A percentile compares a stretch with the other conserved stretches of the same genome.
These are phyloP conservation scores for Valencia hispanica DNA, from an alignment of 2,797 vertebrate genomes.

Conservation along the genomic window DNA sequence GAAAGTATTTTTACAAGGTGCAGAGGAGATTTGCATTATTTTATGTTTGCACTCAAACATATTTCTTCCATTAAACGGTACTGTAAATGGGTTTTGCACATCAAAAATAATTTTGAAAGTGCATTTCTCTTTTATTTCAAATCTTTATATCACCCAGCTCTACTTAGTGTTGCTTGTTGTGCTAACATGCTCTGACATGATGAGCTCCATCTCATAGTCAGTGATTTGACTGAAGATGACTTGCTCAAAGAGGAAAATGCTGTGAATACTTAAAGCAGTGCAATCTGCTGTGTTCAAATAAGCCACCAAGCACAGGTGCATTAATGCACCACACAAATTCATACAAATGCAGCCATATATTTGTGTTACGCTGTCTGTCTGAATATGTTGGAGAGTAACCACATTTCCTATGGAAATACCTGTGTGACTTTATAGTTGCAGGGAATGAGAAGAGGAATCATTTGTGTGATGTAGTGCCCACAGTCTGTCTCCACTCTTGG, in stretches of 20 bases:
- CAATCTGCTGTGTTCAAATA: not conserved
- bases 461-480: conserved; percentile 54
- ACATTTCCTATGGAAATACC: conserved; percentile 43
- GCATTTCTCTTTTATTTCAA: not conserved
- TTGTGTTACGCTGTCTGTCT: conserved; percentile 15
- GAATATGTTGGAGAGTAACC: conserved; percentile 41
- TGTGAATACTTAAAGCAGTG: not conserved
- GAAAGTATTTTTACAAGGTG: not conserved
- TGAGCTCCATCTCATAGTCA: not conserved
- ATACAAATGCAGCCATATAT: conserved; percentile 1
- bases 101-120: not conserved
- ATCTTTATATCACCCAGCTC: not conserved
- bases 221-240: not conserved
- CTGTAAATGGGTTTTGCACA: not conserved
- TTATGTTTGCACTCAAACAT: not conserved
- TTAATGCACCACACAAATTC: not conserved
- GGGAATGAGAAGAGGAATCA: conserved; percentile 28
- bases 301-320: conserved; percentile 7
- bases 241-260: not conserved
- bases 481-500: conserved; percentile 48
- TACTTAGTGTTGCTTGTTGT: not conserved
- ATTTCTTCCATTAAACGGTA: not conserved
- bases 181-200: not conserved
- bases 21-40: not conserved
- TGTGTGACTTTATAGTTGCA: conserved; percentile 25